Conservation (phyloP, 1,140 invertebrate species). For the Drosophila littoralis region DNA sequence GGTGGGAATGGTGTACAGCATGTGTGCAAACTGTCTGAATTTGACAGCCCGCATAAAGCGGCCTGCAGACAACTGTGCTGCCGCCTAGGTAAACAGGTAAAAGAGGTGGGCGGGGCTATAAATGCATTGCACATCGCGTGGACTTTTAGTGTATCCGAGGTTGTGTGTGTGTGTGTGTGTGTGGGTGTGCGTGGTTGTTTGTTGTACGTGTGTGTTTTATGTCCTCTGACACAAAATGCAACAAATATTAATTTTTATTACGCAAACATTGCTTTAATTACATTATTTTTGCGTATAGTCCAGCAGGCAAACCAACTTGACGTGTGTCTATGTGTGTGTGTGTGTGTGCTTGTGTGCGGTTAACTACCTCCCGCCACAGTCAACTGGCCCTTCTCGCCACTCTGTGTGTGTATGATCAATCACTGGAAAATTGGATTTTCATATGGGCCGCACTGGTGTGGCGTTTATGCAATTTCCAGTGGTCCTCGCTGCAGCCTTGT, state of each 20-base stretch:
- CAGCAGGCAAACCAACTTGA: conserved; percentile 54
- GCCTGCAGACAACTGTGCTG: conserved; percentile 41
- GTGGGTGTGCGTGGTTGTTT: background rate
- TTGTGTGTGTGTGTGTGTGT: background rate
- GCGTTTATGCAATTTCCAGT: conserved; percentile 72
- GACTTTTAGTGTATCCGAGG: conserved; percentile 1
- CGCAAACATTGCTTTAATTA: conserved; percentile 81
- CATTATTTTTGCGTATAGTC: conserved; percentile 76
- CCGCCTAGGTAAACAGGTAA: conserved; percentile 66
- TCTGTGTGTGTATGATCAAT: conserved; percentile 72
- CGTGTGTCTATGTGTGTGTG: conserved; percentile 33
- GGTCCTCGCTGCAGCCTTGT: conserved; percentile 57
- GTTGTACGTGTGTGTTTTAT: background rate
- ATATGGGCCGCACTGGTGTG: conserved; percentile 60
- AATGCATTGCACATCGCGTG: conserved; percentile 49
- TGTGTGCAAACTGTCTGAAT: conserved; percentile 79
- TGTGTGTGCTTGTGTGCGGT: conserved; percentile 45
- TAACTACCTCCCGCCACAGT: conserved; percentile 7
- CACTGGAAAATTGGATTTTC: conserved; percentile 84
- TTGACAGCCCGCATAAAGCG: conserved; percentile 81
- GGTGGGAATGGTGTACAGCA: conserved; percentile 18
- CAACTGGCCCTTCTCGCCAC: conserved; percentile 18
- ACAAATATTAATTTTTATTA: conserved; percentile 82
- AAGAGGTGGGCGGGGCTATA: conserved; percentile 29
- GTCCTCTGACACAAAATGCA: conserved; percentile 65